Conservation (phyloP, 1,140 invertebrate species). For the honey bee (Apis mellifera) region Amel_HAv3.1 CM009931.2:7374501-7375000, state of each 20-base stretch:
- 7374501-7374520: no score
- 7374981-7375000: conserved; percentile 49
- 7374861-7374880: conserved; percentile 71
- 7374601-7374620: conserved; percentile 61
- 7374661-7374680: conserved; percentile 50
- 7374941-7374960: conserved; percentile 53
- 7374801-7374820: conserved; percentile 61
- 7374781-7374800: conserved; percentile 32
- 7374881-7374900: conserved; percentile 78
- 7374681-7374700: conserved; percentile 7
- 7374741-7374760: conserved; percentile 48
- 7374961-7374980: conserved; percentile 8
- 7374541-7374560: no score
- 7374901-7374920: conserved; percentile 79
- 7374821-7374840: conserved; percentile 66
- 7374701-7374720: no score
- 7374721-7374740: conserved; percentile 2
- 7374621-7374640: conserved; percentile 18
- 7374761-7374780: conserved; percentile 53
- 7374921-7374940: conserved; percentile 77
- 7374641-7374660: conserved; percentile 32
- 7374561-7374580: no score
- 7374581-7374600: conserved; percentile 9
- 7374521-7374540: no score
- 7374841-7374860: conserved; percentile 70